Evolutionary conservation across 2,888 invertebrate genomes (phyloP).

Genomic region (Coleophora flavipennella): DNA sequence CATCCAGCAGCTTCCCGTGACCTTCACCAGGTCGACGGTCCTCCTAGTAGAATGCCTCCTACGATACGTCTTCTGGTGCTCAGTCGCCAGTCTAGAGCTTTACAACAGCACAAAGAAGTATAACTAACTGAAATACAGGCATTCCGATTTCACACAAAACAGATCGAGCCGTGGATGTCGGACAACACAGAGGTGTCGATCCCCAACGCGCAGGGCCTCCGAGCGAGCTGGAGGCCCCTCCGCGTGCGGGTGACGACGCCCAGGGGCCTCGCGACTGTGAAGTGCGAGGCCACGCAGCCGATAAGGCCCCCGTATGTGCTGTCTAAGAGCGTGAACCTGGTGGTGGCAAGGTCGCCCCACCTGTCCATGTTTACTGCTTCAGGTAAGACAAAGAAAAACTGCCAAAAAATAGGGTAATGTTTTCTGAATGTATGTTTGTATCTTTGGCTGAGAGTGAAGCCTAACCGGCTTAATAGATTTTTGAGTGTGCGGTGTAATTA

Average conservation of each 20-base stretch:
- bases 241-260: constrained; percentile 38
- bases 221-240: constrained; percentile 52
- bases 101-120: no score
- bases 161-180: constrained; percentile 51
- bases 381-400: no score
- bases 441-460: no score
- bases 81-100: no score
- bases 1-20: no score
- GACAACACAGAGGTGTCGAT: constrained; percentile 50
- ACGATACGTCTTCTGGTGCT: no score
- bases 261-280: constrained; percentile 31
- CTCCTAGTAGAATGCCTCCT: no score
- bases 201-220: constrained; percentile 42
- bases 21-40: no score
- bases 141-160: constrained; percentile 24
- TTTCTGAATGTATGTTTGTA: no score
- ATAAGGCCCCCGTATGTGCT: constrained; percentile 42
- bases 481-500: no score
- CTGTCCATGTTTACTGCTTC: constrained; percentile 59
- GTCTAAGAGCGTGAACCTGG: constrained; percentile 35
- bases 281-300: constrained; percentile 58
- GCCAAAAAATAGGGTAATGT: no score
- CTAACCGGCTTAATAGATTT: no score
- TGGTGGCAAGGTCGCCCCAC: constrained; percentile 53
- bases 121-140: not conserved